phyloP scores from a whole-genome alignment of 2,797 vertebrate species.

The Dryobates pubescens region DNA sequence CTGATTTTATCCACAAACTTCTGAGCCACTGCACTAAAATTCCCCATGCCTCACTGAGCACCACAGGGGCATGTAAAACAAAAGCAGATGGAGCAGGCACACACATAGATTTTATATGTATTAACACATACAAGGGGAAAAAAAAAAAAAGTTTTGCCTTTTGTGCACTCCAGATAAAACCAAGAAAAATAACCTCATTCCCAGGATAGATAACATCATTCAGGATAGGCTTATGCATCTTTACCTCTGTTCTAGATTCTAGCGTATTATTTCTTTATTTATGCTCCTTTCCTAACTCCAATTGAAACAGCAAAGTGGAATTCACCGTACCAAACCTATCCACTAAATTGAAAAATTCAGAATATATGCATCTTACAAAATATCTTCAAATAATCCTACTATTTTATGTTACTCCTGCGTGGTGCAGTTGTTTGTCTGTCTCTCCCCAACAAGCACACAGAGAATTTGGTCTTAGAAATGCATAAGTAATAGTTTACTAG shows the following conservation, averaged over 20 bases:
- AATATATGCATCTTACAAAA: background rate
- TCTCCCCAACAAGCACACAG: background rate
- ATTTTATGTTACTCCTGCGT: rapidly evolving
- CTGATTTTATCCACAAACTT: background rate
- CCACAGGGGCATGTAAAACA: background rate
- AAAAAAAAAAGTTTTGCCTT: background rate
- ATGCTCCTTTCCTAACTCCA: background rate
- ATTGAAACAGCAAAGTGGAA: background rate
- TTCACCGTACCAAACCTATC: background rate
- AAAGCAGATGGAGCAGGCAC: background rate
- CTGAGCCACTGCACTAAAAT: background rate
- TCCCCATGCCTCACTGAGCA: background rate
- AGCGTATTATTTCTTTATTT: background rate
- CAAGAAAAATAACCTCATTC: background rate
- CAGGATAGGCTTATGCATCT: background rate
- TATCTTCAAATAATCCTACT: background rate
- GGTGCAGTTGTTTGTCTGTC: background rate
- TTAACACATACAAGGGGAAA: background rate
- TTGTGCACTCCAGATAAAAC: background rate
- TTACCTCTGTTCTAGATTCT: background rate
- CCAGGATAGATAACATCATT: background rate
- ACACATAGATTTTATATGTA: background rate
- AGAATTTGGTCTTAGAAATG: background rate
- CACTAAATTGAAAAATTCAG: background rate
- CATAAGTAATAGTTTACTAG: background rate